Conservation (phyloP, 2,797 vertebrate species). For the Centropyge bicolor region DNA sequence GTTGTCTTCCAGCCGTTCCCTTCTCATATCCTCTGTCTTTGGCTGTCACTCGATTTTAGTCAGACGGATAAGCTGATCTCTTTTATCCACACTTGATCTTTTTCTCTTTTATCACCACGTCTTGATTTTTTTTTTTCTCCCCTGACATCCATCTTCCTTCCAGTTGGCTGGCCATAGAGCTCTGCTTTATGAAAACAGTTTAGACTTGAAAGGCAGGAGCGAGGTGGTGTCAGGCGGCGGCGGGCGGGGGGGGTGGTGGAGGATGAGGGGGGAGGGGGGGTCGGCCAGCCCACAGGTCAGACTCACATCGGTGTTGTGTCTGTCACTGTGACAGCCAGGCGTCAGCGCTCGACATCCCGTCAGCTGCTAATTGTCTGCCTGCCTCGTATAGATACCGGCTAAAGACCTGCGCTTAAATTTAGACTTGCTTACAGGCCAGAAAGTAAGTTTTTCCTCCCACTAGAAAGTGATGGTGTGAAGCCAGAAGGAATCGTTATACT, state of each 20-base stretch:
- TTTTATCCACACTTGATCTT: conserved; percentile 84
- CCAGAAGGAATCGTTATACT: conserved; percentile 45
- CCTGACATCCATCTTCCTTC: conserved; percentile 68
- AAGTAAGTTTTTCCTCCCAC: conserved; percentile 57
- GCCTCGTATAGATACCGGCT: conserved; percentile 52
- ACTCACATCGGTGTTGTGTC: conserved; percentile 45
- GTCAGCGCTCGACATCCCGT: conserved; percentile 48
- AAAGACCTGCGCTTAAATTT: conserved; percentile 64
- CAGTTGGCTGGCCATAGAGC: conserved; percentile 66
- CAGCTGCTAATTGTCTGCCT: conserved; percentile 65
- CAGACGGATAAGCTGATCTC: conserved; percentile 77
- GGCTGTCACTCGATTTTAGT: conserved; percentile 75
- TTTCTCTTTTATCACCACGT: conserved; percentile 76
- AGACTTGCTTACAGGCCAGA: conserved; percentile 64
- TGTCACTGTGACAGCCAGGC: conserved; percentile 52
- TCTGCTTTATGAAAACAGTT: conserved; percentile 76
- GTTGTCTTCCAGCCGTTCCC: conserved; percentile 61
- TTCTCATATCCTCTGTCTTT: conserved; percentile 68
- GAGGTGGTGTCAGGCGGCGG: conserved; percentile 2
- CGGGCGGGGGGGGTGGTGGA: not conserved
- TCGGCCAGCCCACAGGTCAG: conserved; percentile 44
- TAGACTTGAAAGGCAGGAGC: conserved; percentile 73
- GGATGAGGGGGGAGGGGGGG: not conserved
- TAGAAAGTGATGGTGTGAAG: conserved; percentile 35
- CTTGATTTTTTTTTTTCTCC: conserved; percentile 55